Conservation (phyloP, 2,888 invertebrate species). For the Parochlus steinenii region DNA sequence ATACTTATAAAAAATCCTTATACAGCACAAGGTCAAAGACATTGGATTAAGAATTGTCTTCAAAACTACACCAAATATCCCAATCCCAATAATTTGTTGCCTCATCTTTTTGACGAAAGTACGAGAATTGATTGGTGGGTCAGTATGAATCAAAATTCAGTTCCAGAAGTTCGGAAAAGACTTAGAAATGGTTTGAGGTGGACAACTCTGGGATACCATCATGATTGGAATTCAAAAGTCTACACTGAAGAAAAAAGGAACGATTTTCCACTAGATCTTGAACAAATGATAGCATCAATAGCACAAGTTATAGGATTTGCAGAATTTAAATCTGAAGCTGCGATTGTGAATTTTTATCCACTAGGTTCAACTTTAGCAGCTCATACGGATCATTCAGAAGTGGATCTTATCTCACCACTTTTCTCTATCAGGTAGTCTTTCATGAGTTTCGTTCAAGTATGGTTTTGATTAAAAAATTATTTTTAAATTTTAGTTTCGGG, state of each 20-base stretch:
- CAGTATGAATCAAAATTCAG: slow-evolving; percentile 14
- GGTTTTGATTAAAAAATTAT: slow-evolving; percentile 12
- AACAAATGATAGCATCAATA: slow-evolving; percentile 43
- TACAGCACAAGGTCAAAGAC: slow-evolving; percentile 53
- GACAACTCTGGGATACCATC: slow-evolving; percentile 94
- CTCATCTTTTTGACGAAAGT: slow-evolving; percentile 15
- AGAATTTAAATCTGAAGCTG: slow-evolving; percentile 69
- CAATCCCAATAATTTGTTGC: slow-evolving; percentile 27
- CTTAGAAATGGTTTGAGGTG: slow-evolving; percentile 50
- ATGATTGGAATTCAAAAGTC: slow-evolving; percentile 92
- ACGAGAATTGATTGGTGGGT: slow-evolving; percentile 14
- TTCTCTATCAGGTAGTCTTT: slow-evolving; percentile 64
- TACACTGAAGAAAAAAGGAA: slow-evolving; percentile 52
- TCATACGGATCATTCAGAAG: slow-evolving; percentile 90
- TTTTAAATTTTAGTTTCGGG: slow-evolving; percentile 83
- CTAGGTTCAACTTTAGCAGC: slow-evolving; percentile 82
- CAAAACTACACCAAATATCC: slow-evolving; percentile 59
- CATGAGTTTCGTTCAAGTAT: slow-evolving; percentile 5
- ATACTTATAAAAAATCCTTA: slow-evolving; percentile 74
- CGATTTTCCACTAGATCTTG: slow-evolving; percentile 58
- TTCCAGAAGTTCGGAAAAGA: slow-evolving; percentile 19
- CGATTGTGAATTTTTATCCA: slow-evolving; percentile 92
- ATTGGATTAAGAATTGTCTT: slow-evolving; percentile 68
- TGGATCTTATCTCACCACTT: slow-evolving; percentile 68
- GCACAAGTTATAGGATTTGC: slow-evolving; percentile 39